Conservation (phyloP, 1,140 invertebrate species). For the Zaprionus inermis region DNA sequence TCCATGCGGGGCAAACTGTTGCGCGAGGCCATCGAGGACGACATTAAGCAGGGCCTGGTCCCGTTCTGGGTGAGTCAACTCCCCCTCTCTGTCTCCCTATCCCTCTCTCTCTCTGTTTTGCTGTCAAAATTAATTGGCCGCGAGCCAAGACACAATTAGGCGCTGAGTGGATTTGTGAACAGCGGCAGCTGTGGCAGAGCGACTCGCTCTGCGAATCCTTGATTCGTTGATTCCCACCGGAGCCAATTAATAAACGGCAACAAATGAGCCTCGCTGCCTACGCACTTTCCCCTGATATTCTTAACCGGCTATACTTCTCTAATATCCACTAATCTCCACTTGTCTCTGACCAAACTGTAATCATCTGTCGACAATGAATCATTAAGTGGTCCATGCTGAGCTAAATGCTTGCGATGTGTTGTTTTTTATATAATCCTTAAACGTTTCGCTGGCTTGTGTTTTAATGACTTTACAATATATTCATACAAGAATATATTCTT, state of each 20-base stretch:
- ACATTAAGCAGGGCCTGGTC: slow-evolving; percentile 94
- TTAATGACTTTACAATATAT: no score
- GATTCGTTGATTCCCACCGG: slow-evolving; percentile 59
- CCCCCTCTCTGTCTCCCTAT: no score
- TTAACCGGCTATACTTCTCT: neutral
- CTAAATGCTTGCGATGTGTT: no score
- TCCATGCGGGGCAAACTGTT: slow-evolving; percentile 93
- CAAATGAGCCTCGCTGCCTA: neutral
- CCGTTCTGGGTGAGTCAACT: slow-evolving; percentile 94
- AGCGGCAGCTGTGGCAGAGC: slow-evolving; percentile 46
- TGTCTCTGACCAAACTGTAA: neutral
- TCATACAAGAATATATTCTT: no score
- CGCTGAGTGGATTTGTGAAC: slow-evolving; percentile 49
- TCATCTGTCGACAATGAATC: neutral
- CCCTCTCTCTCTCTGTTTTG: slow-evolving; percentile 2
- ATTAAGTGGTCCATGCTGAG: no score
- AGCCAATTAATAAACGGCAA: slow-evolving; percentile 70
- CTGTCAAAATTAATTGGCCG: slow-evolving; percentile 80
- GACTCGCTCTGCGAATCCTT: neutral
- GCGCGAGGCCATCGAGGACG: slow-evolving; percentile 91
- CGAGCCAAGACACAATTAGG: slow-evolving; percentile 40
- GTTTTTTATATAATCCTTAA: neutral
- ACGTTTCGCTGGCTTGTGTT: slow-evolving; percentile 6
- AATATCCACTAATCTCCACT: neutral
- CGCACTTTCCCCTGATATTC: slow-evolving; percentile 2